phyloP scores from a whole-genome alignment of 2,113 vertebrate genomes.

The Phalacrocorax pelagicus region DNA sequence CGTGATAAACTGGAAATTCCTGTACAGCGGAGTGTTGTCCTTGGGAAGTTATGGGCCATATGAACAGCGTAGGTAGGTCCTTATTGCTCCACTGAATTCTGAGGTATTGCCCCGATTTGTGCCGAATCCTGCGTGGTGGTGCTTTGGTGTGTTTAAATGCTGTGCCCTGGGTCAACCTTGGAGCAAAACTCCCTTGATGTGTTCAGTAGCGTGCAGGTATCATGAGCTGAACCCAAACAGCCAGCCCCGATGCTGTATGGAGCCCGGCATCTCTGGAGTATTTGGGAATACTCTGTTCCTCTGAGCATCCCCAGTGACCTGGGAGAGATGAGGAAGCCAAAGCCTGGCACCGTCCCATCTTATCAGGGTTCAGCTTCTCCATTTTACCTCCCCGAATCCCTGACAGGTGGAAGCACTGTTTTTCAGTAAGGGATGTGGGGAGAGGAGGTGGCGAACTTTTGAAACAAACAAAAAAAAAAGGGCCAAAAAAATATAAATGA shows the following conservation, averaged over 20 bases:
- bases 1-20: background rate
- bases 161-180: background rate
- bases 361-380: background rate
- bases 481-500: conserved; percentile 17
- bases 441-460: background rate
- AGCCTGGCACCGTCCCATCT: background rate
- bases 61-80: background rate
- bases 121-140: background rate
- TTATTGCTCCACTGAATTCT: background rate
- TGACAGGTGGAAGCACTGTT: background rate
- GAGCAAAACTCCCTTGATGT: background rate
- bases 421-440: background rate
- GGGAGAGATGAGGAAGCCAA: background rate
- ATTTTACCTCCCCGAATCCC: background rate
- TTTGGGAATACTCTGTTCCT: background rate
- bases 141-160: background rate
- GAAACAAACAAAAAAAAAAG: background rate
- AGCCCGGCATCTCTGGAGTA: background rate
- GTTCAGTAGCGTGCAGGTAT: background rate
- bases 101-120: background rate
- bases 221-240: background rate
- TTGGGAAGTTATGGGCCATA: background rate
- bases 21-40: rapidly evolving
- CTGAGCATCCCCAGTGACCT: background rate
- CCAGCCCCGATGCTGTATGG: background rate